Conservation (phyloP, 2,113 vertebrate genomes). For the Calonectris borealis region DNA sequence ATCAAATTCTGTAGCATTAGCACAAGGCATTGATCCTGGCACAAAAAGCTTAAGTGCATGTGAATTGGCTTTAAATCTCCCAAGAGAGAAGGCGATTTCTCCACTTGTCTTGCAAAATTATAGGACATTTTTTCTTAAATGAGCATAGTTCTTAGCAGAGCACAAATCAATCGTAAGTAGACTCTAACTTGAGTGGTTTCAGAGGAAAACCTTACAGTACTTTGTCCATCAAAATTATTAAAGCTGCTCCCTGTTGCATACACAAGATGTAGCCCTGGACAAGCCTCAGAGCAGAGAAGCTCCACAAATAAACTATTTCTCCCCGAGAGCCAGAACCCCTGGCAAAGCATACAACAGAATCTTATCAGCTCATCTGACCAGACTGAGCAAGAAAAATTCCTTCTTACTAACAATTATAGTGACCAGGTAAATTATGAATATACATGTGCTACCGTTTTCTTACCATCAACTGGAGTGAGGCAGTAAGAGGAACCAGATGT, state of each 20-base stretch:
- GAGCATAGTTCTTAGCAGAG: neutral
- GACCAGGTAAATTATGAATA: neutral
- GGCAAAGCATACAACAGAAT: neutral
- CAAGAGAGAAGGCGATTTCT: neutral
- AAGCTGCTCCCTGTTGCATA: neutral
- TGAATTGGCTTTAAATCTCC: neutral
- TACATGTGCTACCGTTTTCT: neutral
- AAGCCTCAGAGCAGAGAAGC: neutral
- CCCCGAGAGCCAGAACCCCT: neutral
- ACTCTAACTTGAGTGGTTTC: neutral
- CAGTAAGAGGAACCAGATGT: neutral
- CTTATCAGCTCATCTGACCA: neutral
- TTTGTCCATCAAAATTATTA: neutral
- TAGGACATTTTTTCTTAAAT: neutral
- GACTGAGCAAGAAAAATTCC: neutral
- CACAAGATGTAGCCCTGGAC: neutral
- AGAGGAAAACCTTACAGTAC: neutral
- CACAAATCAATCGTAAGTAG: neutral
- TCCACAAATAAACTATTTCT: neutral
- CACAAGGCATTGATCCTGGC: neutral
- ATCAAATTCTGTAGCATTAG: neutral
- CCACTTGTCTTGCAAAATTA: neutral
- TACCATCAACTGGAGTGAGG: neutral
- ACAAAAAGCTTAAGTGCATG: neutral
- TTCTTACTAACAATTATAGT: neutral